Evolutionary conservation across 1,140 invertebrate genomes (phyloP).

Genomic region (Brachionus manjavacas): DNA sequence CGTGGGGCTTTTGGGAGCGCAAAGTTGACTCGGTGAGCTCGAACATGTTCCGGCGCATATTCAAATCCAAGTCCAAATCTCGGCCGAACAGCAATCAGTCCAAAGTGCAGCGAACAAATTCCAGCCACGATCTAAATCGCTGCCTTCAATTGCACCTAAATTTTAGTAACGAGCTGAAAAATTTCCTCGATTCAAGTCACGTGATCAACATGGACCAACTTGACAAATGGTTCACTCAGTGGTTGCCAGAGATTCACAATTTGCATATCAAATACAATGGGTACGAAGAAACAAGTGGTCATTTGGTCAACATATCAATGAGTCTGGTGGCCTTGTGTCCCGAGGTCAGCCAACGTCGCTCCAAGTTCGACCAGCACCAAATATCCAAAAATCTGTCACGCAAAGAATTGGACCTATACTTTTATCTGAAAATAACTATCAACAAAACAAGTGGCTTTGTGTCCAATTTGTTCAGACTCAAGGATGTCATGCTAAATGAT

Average conservation of each 20-base stretch:
- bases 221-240: background rate
- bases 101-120: background rate
- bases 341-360: background rate
- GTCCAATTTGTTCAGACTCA: background rate
- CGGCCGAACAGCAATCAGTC: background rate
- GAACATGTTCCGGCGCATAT: slow-evolving; percentile 3
- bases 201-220: background rate
- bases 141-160: background rate
- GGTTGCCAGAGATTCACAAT: background rate
- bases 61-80: slow-evolving; percentile 25
- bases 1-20: background rate
- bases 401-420: background rate
- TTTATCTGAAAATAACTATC: background rate
- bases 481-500: background rate
- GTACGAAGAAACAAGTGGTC: background rate
- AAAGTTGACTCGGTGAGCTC: background rate
- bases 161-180: slow-evolving; percentile 7
- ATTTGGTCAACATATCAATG: background rate
- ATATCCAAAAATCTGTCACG: background rate
- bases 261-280: background rate
- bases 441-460: background rate
- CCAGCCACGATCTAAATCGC: background rate
- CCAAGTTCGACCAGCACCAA: slow-evolving; percentile 25
- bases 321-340: background rate
- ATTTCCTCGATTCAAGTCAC: background rate